A percentile compares a stretch with the other conserved stretches of the same genome.
phyloP scores from a whole-genome alignment of 2,797 vertebrate species.

The Spheniscus humboldti region DNA sequence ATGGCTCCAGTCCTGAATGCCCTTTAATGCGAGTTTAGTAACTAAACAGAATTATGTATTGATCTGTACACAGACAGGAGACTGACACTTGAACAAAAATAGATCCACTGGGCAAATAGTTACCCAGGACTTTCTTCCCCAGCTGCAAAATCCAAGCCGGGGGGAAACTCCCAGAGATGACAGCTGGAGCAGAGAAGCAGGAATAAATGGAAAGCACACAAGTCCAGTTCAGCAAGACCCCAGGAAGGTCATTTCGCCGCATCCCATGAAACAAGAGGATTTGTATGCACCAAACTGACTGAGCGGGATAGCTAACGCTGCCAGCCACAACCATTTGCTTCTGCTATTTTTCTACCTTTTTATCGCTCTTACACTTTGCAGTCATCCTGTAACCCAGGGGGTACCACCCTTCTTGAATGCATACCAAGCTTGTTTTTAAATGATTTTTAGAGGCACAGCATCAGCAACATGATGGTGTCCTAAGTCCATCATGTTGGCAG shows the following conservation, averaged over 20 bases:
- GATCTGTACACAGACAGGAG: background rate
- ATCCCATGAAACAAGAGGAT: background rate
- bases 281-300: background rate
- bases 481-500: background rate
- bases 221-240: background rate
- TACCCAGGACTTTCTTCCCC: background rate
- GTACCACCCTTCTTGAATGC: background rate
- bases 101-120: background rate
- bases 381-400: background rate
- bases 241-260: background rate
- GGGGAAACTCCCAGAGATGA: background rate
- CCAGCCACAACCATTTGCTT: background rate
- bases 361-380: background rate
- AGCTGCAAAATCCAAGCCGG: background rate
- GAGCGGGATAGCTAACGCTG: background rate
- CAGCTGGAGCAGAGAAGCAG: background rate
- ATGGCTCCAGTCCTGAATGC: background rate
- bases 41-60: background rate
- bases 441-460: background rate
- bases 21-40: background rate
- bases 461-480: background rate
- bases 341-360: background rate
- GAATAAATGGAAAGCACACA: background rate
- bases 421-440: background rate
- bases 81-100: background rate